Percentiles rank a stretch among this genome's conserved stretches.
phyloP scores from a whole-genome alignment of 2,888 invertebrate species.

The Abrostola triplasia region DNA sequence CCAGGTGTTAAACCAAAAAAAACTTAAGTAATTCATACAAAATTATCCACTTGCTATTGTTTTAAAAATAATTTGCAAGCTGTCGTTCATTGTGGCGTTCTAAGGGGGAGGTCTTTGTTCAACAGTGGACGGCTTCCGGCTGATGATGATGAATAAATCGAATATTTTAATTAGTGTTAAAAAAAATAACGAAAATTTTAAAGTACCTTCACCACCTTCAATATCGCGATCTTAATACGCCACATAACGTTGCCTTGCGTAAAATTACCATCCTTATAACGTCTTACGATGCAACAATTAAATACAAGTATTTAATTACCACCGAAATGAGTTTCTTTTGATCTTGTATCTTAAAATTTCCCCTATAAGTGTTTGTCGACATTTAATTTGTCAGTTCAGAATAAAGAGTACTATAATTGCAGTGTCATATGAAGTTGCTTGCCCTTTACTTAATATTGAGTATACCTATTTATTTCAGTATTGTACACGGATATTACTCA shows the following conservation, averaged over 20 bases:
- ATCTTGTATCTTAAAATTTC: slow-evolving; percentile 5
- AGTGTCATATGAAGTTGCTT: slow-evolving; percentile 5
- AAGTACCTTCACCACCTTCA: too few species aligned
- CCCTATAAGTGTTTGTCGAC: not conserved
- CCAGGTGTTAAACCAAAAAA: too few species aligned
- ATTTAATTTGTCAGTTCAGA: slow-evolving; percentile 17
- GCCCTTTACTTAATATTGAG: slow-evolving; percentile 22
- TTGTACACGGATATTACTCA: slow-evolving; percentile 13
- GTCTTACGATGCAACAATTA: slow-evolving; percentile 13
- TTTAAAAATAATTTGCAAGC: too few species aligned
- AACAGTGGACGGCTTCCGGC: too few species aligned
- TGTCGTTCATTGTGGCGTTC: too few species aligned
- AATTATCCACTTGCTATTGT: too few species aligned
- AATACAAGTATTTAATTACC: slow-evolving; percentile 8
- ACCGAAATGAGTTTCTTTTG: slow-evolving; percentile 15
- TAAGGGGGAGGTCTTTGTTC: too few species aligned
- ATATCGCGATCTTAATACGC: too few species aligned
- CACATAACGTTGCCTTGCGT: not conserved
- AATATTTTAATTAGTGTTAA: too few species aligned
- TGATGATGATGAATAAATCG: too few species aligned
- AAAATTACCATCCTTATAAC: not conserved
- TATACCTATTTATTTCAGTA: not conserved
- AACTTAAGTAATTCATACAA: too few species aligned
- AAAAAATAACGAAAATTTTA: too few species aligned
- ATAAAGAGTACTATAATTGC: slow-evolving; percentile 12